These are phyloP conservation scores for Zaprionus gabonicus DNA, from an alignment of 1,140 invertebrate genomes.

Conservation along the genomic window DNA sequence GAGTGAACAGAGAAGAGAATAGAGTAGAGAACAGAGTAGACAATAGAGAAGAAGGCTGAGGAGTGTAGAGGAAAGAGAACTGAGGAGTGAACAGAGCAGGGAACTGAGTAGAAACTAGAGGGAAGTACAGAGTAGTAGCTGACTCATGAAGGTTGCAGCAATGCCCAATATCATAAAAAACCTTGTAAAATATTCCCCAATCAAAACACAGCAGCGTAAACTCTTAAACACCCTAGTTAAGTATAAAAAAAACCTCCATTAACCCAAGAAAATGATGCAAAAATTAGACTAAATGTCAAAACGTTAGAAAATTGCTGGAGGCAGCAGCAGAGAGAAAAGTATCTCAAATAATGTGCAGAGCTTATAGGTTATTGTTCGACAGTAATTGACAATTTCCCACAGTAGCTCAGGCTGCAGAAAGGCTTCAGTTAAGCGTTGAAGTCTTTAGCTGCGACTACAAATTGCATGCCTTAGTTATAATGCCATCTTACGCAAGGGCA, in stretches of 20 bases:
- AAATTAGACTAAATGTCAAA: neutral
- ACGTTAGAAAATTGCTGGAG: neutral
- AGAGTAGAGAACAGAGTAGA: neutral
- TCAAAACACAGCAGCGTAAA: neutral
- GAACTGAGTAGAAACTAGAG: neutral
- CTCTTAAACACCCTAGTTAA: neutral
- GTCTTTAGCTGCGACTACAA: slow-evolving; percentile 42
- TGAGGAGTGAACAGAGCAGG: neutral
- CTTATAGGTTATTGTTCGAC: neutral
- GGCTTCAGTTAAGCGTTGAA: slow-evolving; percentile 1
- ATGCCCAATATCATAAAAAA: neutral
- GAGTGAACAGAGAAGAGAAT: neutral
- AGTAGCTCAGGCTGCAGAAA: neutral
- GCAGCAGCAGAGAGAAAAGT: neutral
- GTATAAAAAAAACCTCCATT: neutral
- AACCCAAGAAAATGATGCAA: neutral
- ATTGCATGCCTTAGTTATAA: slow-evolving; percentile 74
- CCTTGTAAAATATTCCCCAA: neutral
- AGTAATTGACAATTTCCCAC: slow-evolving; percentile 11
- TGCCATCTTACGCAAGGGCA: slow-evolving; percentile 52
- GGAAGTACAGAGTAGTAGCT: neutral
- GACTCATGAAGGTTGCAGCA: neutral
- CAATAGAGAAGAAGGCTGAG: neutral
- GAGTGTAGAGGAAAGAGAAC: neutral
- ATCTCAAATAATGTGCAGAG: neutral